Evolutionary conservation across 2,888 invertebrate species (phyloP).

Genomic region (Steinernema scapterisci): DNA sequence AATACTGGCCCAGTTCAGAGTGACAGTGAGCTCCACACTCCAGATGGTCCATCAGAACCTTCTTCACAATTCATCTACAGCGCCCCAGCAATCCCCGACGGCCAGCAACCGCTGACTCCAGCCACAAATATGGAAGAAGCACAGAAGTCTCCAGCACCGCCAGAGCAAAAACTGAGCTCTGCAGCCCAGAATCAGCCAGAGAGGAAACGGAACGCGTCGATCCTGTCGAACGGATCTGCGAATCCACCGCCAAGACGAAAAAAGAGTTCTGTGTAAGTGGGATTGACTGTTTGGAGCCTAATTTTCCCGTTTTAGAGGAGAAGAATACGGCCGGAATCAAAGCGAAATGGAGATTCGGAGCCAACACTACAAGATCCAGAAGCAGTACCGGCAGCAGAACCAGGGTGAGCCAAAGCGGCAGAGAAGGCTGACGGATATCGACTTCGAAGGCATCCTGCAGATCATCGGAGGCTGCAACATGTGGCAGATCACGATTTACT

Average conservation of each 20-base stretch:
- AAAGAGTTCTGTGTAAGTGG: slow-evolving; percentile 12
- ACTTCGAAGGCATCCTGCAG: slow-evolving; percentile 67
- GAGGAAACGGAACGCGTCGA: slow-evolving; percentile 1
- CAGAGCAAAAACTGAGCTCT: too few species aligned
- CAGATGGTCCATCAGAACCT: not conserved
- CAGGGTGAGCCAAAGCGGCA: slow-evolving; percentile 34
- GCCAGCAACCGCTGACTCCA: slow-evolving; percentile 8
- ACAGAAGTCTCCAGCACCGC: too few species aligned
- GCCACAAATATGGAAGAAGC: not conserved
- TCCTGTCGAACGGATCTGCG: not conserved
- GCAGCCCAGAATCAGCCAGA: too few species aligned
- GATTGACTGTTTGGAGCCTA: too few species aligned
- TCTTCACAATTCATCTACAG: slow-evolving; percentile 44
- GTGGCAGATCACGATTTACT: slow-evolving; percentile 68
- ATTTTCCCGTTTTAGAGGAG: not conserved
- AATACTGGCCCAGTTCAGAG: slow-evolving; percentile 12
- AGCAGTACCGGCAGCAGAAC: slow-evolving; percentile 55
- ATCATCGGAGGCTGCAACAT: slow-evolving; percentile 68
- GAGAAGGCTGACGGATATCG: slow-evolving; percentile 64
- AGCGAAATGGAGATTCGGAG: slow-evolving; percentile 57
- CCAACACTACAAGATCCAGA: slow-evolving; percentile 63
- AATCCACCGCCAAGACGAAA: not conserved
- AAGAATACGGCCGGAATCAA: slow-evolving; percentile 16
- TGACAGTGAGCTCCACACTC: slow-evolving; percentile 18
- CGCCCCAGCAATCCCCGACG: slow-evolving; percentile 43